phyloP scores from a whole-genome alignment of 1,140 invertebrate species.

The Lucilia cuprina region DNA sequence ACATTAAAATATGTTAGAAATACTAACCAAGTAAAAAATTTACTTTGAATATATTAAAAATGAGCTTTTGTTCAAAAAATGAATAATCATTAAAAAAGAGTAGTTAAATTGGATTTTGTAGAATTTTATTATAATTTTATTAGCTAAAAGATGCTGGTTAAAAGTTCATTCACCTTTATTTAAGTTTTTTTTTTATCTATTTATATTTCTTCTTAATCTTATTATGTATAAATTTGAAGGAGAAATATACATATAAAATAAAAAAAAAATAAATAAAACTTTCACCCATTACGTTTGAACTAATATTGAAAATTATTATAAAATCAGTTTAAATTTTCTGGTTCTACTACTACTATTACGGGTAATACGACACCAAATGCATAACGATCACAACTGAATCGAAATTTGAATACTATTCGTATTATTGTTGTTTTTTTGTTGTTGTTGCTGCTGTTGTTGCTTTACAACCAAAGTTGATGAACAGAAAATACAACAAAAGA shows the following conservation, averaged over 20 bases:
- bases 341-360: neutral
- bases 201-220: neutral
- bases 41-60: no score
- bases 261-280: neutral
- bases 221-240: neutral
- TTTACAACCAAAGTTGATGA: no score
- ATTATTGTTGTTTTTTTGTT: no score
- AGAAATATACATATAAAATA: no score
- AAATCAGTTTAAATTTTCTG: neutral
- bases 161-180: neutral
- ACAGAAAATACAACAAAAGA: no score
- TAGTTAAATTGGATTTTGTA: neutral
- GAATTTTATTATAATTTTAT: neutral
- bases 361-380: neutral
- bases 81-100: no score
- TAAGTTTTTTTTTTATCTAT: neutral
- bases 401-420: neutral
- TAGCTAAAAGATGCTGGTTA: neutral
- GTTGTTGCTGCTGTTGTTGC: no score
- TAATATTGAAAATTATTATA: neutral
- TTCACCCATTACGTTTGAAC: neutral
- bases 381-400: no score
- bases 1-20: no score
- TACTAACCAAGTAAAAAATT: no score
- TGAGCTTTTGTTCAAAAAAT: no score